phyloP scores from a whole-genome alignment of 2,797 vertebrate genomes.

The Sebastes hopkinsi region DNA sequence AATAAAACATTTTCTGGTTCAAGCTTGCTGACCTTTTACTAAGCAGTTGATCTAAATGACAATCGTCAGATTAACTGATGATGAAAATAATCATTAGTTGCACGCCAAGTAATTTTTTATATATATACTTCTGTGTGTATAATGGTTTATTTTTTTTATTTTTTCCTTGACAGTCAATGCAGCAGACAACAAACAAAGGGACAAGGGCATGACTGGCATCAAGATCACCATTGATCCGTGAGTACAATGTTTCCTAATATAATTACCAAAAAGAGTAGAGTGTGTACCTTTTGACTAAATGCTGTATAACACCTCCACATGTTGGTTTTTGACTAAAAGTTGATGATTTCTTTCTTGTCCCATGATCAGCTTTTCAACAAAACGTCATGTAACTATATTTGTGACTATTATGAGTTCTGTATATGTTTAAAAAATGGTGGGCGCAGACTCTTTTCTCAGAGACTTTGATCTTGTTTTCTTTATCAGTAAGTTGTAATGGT shows the following conservation, averaged over 20 bases:
- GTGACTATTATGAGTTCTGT: background rate
- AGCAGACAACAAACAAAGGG: constrained; percentile 98
- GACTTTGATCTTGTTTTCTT: background rate
- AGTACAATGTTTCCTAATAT: constrained; percentile 73
- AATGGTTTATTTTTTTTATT: background rate
- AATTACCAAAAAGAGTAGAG: background rate
- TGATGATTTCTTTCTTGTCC: background rate
- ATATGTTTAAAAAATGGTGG: background rate
- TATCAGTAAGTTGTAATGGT: background rate
- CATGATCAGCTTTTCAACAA: background rate
- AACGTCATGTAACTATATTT: background rate
- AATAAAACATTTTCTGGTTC: background rate
- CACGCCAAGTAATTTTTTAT: background rate
- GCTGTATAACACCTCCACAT: background rate
- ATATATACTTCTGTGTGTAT: background rate
- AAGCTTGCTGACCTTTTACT: background rate
- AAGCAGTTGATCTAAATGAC: background rate
- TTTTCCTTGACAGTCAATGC: constrained; percentile 90
- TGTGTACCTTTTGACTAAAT: too few species aligned
- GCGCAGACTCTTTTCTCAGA: background rate
- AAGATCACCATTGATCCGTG: constrained; percentile 98
- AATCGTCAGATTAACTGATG: background rate
- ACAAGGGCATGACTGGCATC: constrained; percentile 97
- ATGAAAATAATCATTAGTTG: background rate
- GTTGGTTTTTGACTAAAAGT: background rate